Conservation (phyloP, 2,888 invertebrate species). For the Cerceris rybyensis region DNA sequence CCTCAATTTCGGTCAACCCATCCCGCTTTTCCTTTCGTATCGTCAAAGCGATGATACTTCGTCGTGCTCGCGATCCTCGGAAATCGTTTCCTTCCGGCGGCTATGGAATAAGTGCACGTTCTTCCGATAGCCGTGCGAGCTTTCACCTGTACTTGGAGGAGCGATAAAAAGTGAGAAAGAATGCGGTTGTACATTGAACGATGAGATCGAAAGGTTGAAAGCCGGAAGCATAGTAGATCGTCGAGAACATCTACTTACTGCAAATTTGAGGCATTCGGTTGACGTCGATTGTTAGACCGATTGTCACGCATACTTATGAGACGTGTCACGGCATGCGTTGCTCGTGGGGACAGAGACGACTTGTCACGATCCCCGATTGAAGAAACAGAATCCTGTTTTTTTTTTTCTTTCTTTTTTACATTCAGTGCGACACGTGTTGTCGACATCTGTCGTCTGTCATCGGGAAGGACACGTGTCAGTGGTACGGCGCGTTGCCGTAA, state of each 20-base stretch:
- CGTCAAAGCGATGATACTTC: slow-evolving; percentile 23
- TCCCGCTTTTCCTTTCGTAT: slow-evolving; percentile 23
- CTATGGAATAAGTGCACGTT: slow-evolving; percentile 12
- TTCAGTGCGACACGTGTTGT: slow-evolving; percentile 55
- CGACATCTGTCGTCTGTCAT: slow-evolving; percentile 68
- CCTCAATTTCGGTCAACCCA: slow-evolving; percentile 26
- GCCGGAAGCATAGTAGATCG: slow-evolving; percentile 12
- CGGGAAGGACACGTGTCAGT: slow-evolving; percentile 72
- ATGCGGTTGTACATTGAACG: not conserved
- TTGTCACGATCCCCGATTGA: slow-evolving; percentile 46
- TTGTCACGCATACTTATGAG: slow-evolving; percentile 26
- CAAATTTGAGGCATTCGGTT: slow-evolving; percentile 15
- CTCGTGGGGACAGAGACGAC: slow-evolving; percentile 24
- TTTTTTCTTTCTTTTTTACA: slow-evolving; percentile 44
- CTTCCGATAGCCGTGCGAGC: slow-evolving; percentile 18
- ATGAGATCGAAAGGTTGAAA: no score
- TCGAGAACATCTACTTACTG: slow-evolving; percentile 13
- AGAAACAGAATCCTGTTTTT: slow-evolving; percentile 49
- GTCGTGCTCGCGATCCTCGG: slow-evolving; percentile 24
- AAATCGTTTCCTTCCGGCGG: slow-evolving; percentile 47
- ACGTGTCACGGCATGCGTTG: slow-evolving; percentile 24
- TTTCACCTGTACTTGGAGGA: slow-evolving; percentile 35
- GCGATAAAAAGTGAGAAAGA: slow-evolving; percentile 31
- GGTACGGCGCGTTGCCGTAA: slow-evolving; percentile 63
- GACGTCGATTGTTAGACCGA: slow-evolving; percentile 40